Evolutionary conservation across 2,113 vertebrate species (phyloP).

Genomic region (Smithornis capensis): DNA sequence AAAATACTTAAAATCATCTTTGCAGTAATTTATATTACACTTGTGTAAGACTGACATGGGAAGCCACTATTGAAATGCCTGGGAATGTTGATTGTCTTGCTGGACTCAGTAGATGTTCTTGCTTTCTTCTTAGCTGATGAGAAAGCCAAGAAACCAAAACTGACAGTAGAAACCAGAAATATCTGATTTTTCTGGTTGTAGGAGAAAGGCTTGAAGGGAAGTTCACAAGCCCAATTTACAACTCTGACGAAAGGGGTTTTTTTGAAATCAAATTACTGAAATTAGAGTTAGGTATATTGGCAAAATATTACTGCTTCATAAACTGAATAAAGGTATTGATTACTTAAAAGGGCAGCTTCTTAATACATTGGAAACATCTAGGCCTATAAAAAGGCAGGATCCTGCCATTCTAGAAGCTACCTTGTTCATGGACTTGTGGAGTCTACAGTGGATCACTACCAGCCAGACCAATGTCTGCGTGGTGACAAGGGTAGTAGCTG

Average conservation of each 20-base stretch:
- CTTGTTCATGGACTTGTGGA: not conserved
- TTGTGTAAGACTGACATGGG: not conserved
- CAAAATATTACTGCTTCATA: not conserved
- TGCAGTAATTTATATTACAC: not conserved
- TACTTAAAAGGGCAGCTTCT: not conserved
- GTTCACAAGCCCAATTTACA: not conserved
- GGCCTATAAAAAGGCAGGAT: not conserved
- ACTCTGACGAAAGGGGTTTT: not conserved
- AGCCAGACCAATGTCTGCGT: not conserved
- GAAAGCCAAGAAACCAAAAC: not conserved
- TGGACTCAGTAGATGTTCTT: not conserved
- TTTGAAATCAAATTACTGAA: not conserved
- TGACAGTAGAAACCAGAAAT: not conserved
- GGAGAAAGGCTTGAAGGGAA: not conserved
- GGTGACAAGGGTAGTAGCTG: not conserved
- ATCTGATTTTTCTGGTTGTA: not conserved
- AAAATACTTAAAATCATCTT: not conserved
- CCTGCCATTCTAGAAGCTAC: no score
- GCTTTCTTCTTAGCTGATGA: not conserved
- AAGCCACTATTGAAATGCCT: not conserved
- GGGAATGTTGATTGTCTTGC: not conserved
- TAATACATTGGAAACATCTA: not conserved
- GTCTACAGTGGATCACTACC: accelerated
- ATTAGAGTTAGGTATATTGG: not conserved
- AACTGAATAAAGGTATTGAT: not conserved